These are phyloP conservation scores for Sialia sialis DNA, from an alignment of 2,113 vertebrate species.

Conservation along the genomic window DNA sequence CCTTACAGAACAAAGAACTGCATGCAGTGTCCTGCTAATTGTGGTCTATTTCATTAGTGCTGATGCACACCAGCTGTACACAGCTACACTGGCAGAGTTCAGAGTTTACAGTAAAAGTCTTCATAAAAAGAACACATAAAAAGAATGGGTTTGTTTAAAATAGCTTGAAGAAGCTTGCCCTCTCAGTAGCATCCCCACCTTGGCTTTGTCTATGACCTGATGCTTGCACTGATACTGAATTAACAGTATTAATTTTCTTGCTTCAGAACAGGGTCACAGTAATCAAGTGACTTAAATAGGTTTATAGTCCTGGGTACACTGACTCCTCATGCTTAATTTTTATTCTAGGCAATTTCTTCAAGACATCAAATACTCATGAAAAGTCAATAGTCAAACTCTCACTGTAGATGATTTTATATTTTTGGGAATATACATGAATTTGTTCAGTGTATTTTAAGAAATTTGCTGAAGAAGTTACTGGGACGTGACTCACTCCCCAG, in stretches of 20 bases:
- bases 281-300: not conserved
- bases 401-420: not conserved
- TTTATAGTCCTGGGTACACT: not conserved
- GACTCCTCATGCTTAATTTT: not conserved
- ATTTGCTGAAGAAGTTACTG: not conserved
- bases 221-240: not conserved
- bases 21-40: not conserved
- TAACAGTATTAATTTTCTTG: not conserved
- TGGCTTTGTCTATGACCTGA: not conserved
- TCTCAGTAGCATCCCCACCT: not conserved
- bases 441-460: not conserved
- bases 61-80: not conserved
- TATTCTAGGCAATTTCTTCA: not conserved
- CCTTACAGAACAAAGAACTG: not conserved
- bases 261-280: not conserved
- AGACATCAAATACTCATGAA: not conserved
- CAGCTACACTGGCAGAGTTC: not conserved
- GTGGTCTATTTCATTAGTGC: not conserved
- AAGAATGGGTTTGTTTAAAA: not conserved
- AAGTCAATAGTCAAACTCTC: not conserved
- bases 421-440: not conserved
- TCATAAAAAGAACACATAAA: not conserved
- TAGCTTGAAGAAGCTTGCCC: not conserved
- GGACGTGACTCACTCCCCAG: rapidly evolving
- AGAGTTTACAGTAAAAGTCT: not conserved